Conservation (phyloP, 2,113 vertebrate genomes). For the Salvelinus namaycush region DNA sequence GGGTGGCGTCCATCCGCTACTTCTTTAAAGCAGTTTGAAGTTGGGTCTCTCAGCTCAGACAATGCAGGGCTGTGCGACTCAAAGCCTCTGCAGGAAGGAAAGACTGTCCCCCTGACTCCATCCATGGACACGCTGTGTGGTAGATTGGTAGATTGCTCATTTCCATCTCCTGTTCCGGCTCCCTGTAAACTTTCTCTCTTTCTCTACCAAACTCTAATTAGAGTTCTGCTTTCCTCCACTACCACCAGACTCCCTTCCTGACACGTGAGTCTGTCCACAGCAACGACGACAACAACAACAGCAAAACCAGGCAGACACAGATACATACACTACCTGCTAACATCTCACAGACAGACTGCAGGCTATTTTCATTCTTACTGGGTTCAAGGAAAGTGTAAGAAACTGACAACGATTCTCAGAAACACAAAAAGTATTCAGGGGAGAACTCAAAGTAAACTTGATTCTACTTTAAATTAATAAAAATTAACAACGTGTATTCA, state of each 20-base stretch:
- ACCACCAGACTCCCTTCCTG: conserved; percentile 24
- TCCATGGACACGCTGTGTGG: conserved; percentile 56
- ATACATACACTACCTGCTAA: neutral
- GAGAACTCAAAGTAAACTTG: neutral
- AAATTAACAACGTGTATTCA: neutral
- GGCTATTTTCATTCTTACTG: too few species aligned
- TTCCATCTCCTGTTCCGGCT: conserved; percentile 60
- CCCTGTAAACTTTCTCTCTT: conserved; percentile 46
- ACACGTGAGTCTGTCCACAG: neutral
- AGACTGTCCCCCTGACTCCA: conserved; percentile 50
- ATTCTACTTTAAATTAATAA: neutral
- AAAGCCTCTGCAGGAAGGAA: conserved; percentile 63
- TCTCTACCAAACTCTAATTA: conserved; percentile 54
- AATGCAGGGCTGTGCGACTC: conserved; percentile 56
- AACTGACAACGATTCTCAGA: neutral
- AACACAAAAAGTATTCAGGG: neutral
- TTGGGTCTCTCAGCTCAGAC: conserved; percentile 55
- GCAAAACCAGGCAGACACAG: neutral
- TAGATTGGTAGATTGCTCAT: conserved; percentile 65
- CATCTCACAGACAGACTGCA: neutral
- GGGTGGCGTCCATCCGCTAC: conserved; percentile 60
- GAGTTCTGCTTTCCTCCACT: conserved; percentile 31
- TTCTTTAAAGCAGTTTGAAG: conserved; percentile 62
- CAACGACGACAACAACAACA: conserved; percentile 3
- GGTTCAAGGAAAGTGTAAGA: neutral